phyloP scores from a whole-genome alignment of 2,888 invertebrate species.

The Acanthosepion pharaonis region DNA sequence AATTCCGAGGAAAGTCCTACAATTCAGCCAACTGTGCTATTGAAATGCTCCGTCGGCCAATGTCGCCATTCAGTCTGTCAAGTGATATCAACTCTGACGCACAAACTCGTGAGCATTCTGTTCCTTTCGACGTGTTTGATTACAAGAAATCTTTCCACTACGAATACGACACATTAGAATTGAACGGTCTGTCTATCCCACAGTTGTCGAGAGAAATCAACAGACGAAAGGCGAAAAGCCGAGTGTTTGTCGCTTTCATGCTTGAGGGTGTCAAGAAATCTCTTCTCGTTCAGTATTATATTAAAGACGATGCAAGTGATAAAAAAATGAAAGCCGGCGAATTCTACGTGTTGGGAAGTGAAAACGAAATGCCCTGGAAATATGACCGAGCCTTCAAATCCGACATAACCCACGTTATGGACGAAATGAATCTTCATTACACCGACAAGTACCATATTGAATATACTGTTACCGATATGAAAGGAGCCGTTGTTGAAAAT shows the following conservation, averaged over 20 bases:
- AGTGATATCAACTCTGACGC: slow-evolving; percentile 53
- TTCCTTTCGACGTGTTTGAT: slow-evolving; percentile 53
- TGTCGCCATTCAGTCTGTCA: slow-evolving; percentile 55
- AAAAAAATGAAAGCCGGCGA: slow-evolving; percentile 49
- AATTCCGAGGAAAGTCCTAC: slow-evolving; percentile 53
- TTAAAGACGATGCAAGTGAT: slow-evolving; percentile 35
- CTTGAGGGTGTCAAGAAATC: slow-evolving; percentile 50
- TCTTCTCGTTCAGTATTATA: slow-evolving; percentile 48
- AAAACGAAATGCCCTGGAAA: slow-evolving; percentile 51
- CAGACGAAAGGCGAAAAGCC: slow-evolving; percentile 33
- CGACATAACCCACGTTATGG: slow-evolving; percentile 49
- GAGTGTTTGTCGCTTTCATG: slow-evolving; percentile 50
- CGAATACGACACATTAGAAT: slow-evolving; percentile 50
- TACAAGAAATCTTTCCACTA: slow-evolving; percentile 50
- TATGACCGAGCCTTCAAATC: slow-evolving; percentile 50
- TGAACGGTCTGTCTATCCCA: slow-evolving; percentile 50
- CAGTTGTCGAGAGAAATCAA: slow-evolving; percentile 50
- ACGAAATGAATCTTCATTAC: slow-evolving; percentile 45
- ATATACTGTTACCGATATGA: slow-evolving; percentile 49
- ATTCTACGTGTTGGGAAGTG: slow-evolving; percentile 50
- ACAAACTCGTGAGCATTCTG: slow-evolving; percentile 53
- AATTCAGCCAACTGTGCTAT: slow-evolving; percentile 56
- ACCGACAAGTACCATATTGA: slow-evolving; percentile 48
- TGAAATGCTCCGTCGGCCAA: slow-evolving; percentile 50
- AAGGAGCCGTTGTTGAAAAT: neutral